Conservation (phyloP, 2,888 invertebrate species). For the Antheraea yamamai region DNA sequence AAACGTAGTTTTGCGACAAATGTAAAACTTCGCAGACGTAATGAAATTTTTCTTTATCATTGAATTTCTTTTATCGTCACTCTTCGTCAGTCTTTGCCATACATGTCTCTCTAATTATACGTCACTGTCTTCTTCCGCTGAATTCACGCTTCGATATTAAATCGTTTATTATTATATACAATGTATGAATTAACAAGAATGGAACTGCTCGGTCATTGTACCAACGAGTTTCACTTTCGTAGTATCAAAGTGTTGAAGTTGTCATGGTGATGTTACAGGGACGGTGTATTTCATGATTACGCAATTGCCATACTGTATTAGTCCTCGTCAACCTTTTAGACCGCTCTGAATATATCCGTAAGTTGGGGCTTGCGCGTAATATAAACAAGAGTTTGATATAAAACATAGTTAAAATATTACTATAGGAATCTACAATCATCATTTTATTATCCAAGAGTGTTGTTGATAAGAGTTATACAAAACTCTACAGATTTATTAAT, state of each 20-base stretch:
- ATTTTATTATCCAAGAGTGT: too few relatives aligned
- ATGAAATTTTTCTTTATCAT: neutral
- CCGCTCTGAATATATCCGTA: too few relatives aligned
- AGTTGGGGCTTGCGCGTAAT: too few relatives aligned
- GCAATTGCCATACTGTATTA: constrained; percentile 48
- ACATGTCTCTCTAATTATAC: neutral
- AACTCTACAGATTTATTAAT: too few relatives aligned
- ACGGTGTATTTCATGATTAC: constrained; percentile 54
- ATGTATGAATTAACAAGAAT: neutral
- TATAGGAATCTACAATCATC: too few relatives aligned
- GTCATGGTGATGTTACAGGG: constrained; percentile 56
- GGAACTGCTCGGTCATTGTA: constrained; percentile 41
- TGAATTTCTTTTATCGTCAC: too few relatives aligned
- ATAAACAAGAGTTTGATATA: too few relatives aligned
- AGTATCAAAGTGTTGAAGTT: constrained; percentile 65
- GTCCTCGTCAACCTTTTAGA: too few relatives aligned
- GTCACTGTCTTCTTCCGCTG: neutral
- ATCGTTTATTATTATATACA: neutral
- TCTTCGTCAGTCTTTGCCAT: neutral
- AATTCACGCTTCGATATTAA: neutral
- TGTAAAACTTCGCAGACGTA: neutral
- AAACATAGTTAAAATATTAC: too few relatives aligned
- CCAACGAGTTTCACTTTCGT: constrained; percentile 63
- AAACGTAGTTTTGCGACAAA: neutral
- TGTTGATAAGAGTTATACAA: too few relatives aligned